Conservation (phyloP, 2,888 invertebrate species). For the Pyrocoelia pectoralis region DNA sequence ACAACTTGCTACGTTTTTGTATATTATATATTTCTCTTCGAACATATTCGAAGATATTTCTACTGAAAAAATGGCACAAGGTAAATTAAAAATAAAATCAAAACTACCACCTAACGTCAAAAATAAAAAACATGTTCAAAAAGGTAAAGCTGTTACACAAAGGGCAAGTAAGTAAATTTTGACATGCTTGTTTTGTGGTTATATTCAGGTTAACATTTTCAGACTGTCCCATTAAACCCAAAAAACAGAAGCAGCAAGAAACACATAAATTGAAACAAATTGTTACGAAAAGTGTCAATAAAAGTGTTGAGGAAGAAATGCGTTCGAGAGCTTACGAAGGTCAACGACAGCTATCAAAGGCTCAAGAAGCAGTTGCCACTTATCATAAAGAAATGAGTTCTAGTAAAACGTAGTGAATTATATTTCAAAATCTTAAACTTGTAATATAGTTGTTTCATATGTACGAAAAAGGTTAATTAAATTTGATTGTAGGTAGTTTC, state of each 20-base stretch:
- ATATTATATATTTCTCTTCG: too few relatives aligned
- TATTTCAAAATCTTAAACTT: background rate
- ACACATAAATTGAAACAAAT: constrained; percentile 70
- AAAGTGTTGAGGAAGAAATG: constrained; percentile 72
- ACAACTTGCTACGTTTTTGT: too few relatives aligned
- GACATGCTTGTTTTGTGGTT: background rate
- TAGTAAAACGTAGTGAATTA: background rate
- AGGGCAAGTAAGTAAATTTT: constrained; percentile 64
- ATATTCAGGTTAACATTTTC: constrained; percentile 36
- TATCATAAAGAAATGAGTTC: constrained; percentile 44
- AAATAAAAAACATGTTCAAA: constrained; percentile 59
- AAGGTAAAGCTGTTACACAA: constrained; percentile 65
- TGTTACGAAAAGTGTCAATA: constrained; percentile 75
- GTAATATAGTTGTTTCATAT: background rate
- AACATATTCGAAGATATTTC: too few relatives aligned
- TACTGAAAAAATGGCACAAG: constrained; percentile 75
- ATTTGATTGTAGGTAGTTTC: too few relatives aligned
- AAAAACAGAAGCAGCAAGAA: constrained; percentile 67
- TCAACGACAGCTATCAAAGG: constrained; percentile 60
- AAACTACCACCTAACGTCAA: constrained; percentile 66
- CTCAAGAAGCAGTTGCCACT: constrained; percentile 63
- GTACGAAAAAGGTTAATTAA: too few relatives aligned
- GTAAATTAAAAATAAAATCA: constrained; percentile 72
- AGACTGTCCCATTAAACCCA: constrained; percentile 73
- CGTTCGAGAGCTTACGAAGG: constrained; percentile 64